These are phyloP conservation scores for Salminus brasiliensis DNA, from an alignment of 2,113 vertebrate species.

Conservation along the genomic window DNA sequence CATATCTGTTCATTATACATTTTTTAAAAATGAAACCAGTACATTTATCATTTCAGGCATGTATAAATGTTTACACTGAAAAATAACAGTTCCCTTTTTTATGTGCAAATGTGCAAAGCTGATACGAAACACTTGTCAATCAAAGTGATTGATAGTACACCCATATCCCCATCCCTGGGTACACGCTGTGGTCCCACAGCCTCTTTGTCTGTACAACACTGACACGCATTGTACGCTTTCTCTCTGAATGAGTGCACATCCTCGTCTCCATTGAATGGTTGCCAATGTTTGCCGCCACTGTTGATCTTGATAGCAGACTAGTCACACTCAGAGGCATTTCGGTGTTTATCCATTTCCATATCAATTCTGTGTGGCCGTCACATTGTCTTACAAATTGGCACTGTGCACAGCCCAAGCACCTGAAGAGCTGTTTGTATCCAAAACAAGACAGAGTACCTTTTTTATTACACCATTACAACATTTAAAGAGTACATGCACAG, in stretches of 20 bases:
- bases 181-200: not conserved
- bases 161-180: not conserved
- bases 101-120: conserved; percentile 35
- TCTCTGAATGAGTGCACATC: not conserved
- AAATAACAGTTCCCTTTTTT: not conserved
- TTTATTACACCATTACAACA: not conserved
- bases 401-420: not conserved
- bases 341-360: conserved; percentile 4
- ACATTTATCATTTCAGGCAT: not conserved
- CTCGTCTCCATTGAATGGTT: not conserved
- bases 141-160: conserved; percentile 18
- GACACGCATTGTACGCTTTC: not conserved
- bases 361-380: not conserved
- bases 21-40: not conserved
- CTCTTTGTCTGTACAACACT: not conserved
- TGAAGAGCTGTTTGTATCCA: not conserved
- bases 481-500: not conserved
- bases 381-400: not conserved
- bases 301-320: not conserved
- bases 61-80: not conserved
- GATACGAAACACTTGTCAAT: not conserved
- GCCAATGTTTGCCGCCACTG: not conserved
- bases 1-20: not conserved
- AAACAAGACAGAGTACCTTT: not conserved
- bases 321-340: not conserved